Conservation (phyloP, 2,797 vertebrate species). For the Oryzias sinensis region DNA sequence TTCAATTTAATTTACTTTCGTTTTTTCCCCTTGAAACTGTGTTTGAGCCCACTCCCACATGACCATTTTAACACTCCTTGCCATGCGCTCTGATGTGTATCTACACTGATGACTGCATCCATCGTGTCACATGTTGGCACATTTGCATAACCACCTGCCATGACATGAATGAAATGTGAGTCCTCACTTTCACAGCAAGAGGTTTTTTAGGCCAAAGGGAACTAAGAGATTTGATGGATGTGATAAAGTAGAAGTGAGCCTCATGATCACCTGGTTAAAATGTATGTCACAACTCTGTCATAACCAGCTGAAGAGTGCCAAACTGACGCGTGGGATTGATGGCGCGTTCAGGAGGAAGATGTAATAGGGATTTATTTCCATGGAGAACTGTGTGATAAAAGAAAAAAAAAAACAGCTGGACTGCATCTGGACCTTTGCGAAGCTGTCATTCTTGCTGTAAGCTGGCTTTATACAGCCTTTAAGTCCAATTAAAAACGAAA, state of each 20-base stretch:
- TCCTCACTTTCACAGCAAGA: constrained; percentile 15
- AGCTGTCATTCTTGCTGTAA: no score
- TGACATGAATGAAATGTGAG: constrained; percentile 44
- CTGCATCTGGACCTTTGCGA: constrained; percentile 5
- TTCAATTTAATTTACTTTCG: background rate
- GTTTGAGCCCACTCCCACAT: constrained; percentile 8
- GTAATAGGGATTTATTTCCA: constrained; percentile 30
- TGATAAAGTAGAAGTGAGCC: constrained; percentile 4
- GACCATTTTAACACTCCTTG: constrained; percentile 20
- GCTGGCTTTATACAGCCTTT: no score
- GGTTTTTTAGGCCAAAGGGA: constrained; percentile 13
- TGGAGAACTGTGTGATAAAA: constrained; percentile 27
- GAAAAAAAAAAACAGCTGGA: background rate
- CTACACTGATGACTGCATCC: constrained; percentile 36
- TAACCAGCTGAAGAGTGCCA: constrained; percentile 24
- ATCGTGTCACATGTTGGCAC: constrained; percentile 33
- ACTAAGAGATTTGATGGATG: constrained; percentile 4
- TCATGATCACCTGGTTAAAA: constrained; percentile 50
- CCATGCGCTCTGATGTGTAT: constrained; percentile 32
- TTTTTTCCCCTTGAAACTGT: background rate
- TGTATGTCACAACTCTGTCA: constrained; percentile 52
- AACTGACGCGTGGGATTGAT: constrained; percentile 17
- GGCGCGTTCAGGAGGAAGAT: constrained; percentile 16
- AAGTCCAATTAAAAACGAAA: no score
- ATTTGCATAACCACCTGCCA: constrained; percentile 41